These are phyloP conservation scores for Lordiphosa andalusiaca DNA, from an alignment of 2,888 invertebrate genomes.

Conservation along the genomic window DNA sequence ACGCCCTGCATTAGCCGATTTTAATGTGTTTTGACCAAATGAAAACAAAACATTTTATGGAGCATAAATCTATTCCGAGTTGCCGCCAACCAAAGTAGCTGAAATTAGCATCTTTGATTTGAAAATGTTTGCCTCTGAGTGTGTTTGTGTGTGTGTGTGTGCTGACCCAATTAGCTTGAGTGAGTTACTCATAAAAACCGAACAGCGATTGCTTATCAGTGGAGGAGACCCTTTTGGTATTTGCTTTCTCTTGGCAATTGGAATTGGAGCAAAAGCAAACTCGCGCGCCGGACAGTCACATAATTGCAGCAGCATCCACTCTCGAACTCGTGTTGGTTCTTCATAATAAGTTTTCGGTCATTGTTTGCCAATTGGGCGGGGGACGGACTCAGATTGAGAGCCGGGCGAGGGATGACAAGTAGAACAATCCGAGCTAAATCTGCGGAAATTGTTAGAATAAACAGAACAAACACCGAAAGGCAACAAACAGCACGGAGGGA, in stretches of 20 bases:
- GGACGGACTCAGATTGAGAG: conserved; percentile 13
- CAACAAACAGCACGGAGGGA: conserved; percentile 17
- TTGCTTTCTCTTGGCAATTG: conserved; percentile 47
- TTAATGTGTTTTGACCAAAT: conserved; percentile 49
- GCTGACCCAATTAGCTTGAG: conserved; percentile 63
- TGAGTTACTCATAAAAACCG: conserved; percentile 64
- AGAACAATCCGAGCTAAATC: conserved; percentile 61
- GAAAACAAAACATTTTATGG: conserved; percentile 38
- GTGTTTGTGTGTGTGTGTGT: conserved; percentile 8
- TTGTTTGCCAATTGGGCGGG: conserved; percentile 34
- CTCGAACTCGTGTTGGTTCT: conserved; percentile 1
- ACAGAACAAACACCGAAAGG: conserved; percentile 26
- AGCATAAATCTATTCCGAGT: conserved; percentile 34
- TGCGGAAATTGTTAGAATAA: conserved; percentile 67
- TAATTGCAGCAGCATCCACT: conserved; percentile 10
- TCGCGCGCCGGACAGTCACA: conserved; percentile 12
- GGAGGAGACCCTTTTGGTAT: conserved; percentile 44
- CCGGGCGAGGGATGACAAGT: conserved; percentile 55
- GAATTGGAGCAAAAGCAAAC: conserved; percentile 6
- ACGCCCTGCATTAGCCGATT: conserved; percentile 41
- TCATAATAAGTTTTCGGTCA: conserved; percentile 20
- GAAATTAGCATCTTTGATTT: conserved; percentile 73
- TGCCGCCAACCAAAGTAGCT: conserved; percentile 23
- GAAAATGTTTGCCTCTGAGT: conserved; percentile 33
- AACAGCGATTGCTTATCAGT: conserved; percentile 52